Base-by-base conservation (phyloP, 2,797 vertebrate species). In the Mionectes olivaceus region DNA sequence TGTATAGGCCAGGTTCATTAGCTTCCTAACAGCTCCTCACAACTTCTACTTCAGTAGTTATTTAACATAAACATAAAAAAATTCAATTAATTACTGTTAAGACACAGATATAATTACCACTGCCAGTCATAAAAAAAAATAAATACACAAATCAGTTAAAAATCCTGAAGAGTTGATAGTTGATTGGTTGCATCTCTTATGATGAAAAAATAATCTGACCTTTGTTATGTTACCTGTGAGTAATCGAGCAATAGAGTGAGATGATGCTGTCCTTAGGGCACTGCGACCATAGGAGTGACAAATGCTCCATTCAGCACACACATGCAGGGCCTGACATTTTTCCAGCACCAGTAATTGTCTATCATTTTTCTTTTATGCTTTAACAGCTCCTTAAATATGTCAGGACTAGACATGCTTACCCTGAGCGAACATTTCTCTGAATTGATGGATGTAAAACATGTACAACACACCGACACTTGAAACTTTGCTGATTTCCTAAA, bases 401-500 rank as follows among this genome's bases (percentile, higher is more conserved):
- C 79, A 92, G 47, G 19, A 86, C 27, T 79, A 83, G 67, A 83
- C 47, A 69, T 79, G 76, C 50, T 93, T 89, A 78, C 55, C 50
- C 49, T 87, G 57, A 91, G 68, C 0, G 25, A 69, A 93, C 33
- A 83, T 69, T 93, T 87, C 13, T 93, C 41, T 93, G 63, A 94
- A 94, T 7, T 87, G 88, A 96, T 92, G 81, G 57, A 69, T 84
- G 41, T 88, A 95, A 90, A 87, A 89, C 88, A 84, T 82, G 79
- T 56, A 85, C 85, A 83, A 50, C 37, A 85, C 35, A 83, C 50
- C 94, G 87, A 65, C 61, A 94, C 32, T 85, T 77, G 46, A 96
- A 86, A 95, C 94, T 94, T 88, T 61, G 68, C 71, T 76, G 44
- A 85, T 95, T 91, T 94, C 94, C 87, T 94, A 86, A 94, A 94